Evolutionary conservation across 2,888 invertebrate species (phyloP).

Genomic region (Tolmerus cingulatus): DNA sequence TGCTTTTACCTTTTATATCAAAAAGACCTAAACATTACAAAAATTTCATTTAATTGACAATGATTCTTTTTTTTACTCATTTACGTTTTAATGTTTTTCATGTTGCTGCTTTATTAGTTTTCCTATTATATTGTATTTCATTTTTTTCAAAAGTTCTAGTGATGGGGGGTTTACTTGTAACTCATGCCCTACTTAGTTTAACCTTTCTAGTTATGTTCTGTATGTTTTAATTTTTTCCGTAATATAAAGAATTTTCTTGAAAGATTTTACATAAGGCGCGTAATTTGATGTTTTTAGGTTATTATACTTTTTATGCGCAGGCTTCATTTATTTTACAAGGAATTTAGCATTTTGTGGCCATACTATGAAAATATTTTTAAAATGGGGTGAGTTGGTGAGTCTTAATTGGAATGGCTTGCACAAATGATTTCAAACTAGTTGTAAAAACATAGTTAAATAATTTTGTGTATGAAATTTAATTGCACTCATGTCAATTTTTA

Average conservation of each 20-base stretch:
- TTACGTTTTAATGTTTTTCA: background rate
- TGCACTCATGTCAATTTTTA: too few species aligned
- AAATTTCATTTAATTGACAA: conserved; percentile 46
- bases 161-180: background rate
- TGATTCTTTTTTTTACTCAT: conserved; percentile 36
- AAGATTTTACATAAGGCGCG: conserved; percentile 21
- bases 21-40: conserved; percentile 42
- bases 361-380: background rate
- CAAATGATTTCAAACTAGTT: background rate
- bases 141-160: background rate
- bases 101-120: background rate
- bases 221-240: background rate
- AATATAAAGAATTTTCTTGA: conserved; percentile 24
- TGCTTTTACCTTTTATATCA: conserved; percentile 33
- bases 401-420: background rate
- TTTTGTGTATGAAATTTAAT: too few species aligned
- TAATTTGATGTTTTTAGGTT: conserved; percentile 1
- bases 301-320: background rate
- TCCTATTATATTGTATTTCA: background rate
- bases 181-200: background rate
- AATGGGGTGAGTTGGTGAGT: background rate
- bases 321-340: background rate
- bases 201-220: background rate
- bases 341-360: background rate
- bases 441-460: too few species aligned